Evolutionary conservation across 2,113 vertebrate genomes (phyloP).

Genomic region (Polyodon spathula): DNA sequence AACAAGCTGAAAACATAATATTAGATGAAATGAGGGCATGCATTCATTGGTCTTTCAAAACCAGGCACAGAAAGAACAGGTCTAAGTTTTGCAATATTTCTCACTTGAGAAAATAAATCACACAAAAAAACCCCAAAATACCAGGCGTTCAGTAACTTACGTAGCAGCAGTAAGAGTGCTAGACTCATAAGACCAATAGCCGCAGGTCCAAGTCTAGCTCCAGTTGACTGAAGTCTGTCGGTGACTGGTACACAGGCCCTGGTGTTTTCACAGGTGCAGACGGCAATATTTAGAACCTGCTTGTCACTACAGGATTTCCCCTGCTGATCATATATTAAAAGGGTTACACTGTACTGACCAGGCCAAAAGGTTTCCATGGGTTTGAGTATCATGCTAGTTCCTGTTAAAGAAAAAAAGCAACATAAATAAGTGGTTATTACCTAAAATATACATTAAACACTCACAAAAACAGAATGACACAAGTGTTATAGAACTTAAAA

Average conservation of each 20-base stretch:
- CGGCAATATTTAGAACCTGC: slow-evolving; percentile 39
- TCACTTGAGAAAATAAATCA: not conserved
- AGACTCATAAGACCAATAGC: slow-evolving; percentile 68
- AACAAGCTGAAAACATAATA: not conserved
- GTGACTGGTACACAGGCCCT: slow-evolving; percentile 1
- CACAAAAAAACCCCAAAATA: not conserved
- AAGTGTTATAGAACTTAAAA: not conserved
- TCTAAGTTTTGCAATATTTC: not conserved
- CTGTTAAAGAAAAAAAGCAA: slow-evolving; percentile 23
- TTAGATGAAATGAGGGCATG: not conserved
- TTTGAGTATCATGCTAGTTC: slow-evolving; percentile 43
- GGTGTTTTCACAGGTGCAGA: slow-evolving; percentile 41
- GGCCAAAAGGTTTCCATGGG: slow-evolving; percentile 43
- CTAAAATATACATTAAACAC: slow-evolving; percentile 12
- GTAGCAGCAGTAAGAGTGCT: slow-evolving; percentile 67
- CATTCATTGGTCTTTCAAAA: not conserved
- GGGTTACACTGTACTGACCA: slow-evolving; percentile 36
- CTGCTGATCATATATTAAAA: slow-evolving; percentile 53
- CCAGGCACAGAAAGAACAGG: too few relatives aligned
- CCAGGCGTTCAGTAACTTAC: slow-evolving; percentile 49
- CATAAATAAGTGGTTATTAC: not conserved
- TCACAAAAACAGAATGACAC: not conserved
- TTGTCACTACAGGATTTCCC: slow-evolving; percentile 39
- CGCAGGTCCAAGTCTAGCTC: slow-evolving; percentile 40
- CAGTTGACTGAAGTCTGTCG: not conserved